Percentiles rank a stretch among this genome's conserved stretches.
These are phyloP conservation scores for Penelope pileata DNA, from an alignment of 2,113 vertebrate genomes.

Conservation along the genomic window DNA sequence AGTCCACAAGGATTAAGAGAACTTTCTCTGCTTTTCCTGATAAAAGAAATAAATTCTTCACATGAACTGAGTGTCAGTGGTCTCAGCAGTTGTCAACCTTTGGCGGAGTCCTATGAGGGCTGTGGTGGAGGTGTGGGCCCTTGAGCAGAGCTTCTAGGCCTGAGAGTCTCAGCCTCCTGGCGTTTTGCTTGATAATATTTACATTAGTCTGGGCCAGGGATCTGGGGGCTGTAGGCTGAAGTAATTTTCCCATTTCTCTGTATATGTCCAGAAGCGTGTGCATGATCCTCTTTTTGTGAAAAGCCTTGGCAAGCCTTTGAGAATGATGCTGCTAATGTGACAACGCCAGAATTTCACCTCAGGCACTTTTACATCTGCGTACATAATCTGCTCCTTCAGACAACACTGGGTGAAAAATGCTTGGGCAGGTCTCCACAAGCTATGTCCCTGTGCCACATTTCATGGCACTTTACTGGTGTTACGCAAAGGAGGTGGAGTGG, in stretches of 20 bases:
- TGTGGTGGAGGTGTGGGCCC: not conserved
- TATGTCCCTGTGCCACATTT: not conserved
- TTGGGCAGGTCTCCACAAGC: not conserved
- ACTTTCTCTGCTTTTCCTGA: not conserved
- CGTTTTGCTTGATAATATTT: not conserved
- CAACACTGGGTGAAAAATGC: not conserved
- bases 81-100: not conserved
- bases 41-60: not conserved
- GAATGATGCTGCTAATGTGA: not conserved
- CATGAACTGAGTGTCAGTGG: not conserved
- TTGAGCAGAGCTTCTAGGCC: not conserved
- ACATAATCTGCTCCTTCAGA: conserved; percentile 30
- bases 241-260: not conserved
- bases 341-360: not conserved
- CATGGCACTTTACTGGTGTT: not conserved
- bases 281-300: not conserved
- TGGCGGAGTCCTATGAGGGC: not conserved
- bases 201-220: not conserved
- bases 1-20: not conserved
- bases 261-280: not conserved
- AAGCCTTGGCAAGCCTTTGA: not conserved
- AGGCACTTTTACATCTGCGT: not conserved
- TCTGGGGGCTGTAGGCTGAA: not conserved
- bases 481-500: not conserved
- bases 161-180: not conserved